Evolutionary conservation across 2,113 vertebrate species (phyloP).

Genomic region (Rostratula benghalensis): DNA sequence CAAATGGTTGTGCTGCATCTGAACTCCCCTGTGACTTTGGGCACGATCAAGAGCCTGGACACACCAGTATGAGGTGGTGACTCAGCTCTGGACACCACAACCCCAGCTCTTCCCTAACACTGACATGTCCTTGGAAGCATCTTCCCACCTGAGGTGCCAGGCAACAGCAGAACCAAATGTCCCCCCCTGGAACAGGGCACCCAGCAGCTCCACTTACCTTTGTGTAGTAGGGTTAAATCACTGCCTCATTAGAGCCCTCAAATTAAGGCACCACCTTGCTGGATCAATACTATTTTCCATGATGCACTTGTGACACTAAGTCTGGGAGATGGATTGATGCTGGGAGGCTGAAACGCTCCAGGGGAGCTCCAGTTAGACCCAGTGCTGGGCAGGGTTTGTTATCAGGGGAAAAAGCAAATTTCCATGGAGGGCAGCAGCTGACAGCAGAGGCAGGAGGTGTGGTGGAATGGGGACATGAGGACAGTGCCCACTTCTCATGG

Average conservation of each 20-base stretch:
- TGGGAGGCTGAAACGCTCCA: background rate
- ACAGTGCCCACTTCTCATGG: background rate
- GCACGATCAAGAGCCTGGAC: background rate
- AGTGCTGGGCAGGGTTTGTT: background rate
- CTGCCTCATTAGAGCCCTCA: slow-evolving; percentile 41
- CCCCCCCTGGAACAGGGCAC: background rate
- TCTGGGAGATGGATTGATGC: slow-evolving; percentile 16
- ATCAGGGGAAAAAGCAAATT: background rate
- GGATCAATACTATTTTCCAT: slow-evolving; percentile 58
- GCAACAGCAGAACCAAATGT: background rate
- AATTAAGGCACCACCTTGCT: slow-evolving; percentile 57
- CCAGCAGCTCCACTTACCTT: slow-evolving; percentile 21
- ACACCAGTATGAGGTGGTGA: background rate
- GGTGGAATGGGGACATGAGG: accelerated
- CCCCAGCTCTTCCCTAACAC: background rate
- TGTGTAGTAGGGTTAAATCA: slow-evolving; percentile 20
- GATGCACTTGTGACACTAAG: slow-evolving; percentile 29
- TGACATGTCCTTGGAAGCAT: background rate
- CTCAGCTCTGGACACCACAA: background rate
- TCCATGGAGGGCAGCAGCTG: background rate
- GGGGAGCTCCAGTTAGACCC: background rate
- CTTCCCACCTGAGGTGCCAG: background rate
- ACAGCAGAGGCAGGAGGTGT: background rate
- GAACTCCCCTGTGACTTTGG: background rate
- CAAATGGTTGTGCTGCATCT: background rate